Conservation (phyloP, 1,140 invertebrate genomes). For the Lethrus apterus region DNA sequence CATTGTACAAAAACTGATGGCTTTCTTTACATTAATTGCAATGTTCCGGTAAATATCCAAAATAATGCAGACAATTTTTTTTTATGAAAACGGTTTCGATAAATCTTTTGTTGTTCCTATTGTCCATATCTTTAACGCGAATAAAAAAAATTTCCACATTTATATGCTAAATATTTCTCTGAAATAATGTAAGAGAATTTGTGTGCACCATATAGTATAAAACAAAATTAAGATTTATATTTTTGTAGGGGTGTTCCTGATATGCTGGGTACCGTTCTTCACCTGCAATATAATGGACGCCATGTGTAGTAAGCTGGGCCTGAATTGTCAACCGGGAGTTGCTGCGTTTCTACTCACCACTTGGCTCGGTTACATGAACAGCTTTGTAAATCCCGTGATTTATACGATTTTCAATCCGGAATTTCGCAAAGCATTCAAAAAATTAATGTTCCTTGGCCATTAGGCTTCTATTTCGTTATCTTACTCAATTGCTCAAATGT, state of each 20-base stretch:
- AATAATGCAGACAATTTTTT: too few relatives aligned
- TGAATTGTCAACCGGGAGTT: slow-evolving; percentile 76
- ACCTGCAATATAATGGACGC: slow-evolving; percentile 95
- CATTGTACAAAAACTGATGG: too few relatives aligned
- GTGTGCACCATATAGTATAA: too few relatives aligned
- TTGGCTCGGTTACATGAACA: slow-evolving; percentile 99
- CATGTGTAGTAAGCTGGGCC: slow-evolving; percentile 77
- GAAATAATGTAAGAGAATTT: too few relatives aligned
- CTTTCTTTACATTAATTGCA: too few relatives aligned
- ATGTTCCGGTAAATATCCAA: too few relatives aligned
- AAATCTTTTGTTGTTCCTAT: too few relatives aligned
- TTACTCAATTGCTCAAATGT: slow-evolving; percentile 10
- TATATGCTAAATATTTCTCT: too few relatives aligned
- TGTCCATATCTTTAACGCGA: too few relatives aligned
- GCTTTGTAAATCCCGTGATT: slow-evolving; percentile 95
- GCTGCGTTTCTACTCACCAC: slow-evolving; percentile 90
- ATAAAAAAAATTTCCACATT: too few relatives aligned
- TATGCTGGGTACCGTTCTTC: slow-evolving; percentile 99
- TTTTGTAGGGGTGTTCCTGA: slow-evolving; percentile 74
- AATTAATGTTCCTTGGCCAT: slow-evolving; percentile 60
- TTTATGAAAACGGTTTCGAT: too few relatives aligned
- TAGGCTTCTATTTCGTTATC: background rate
- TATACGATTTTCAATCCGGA: slow-evolving; percentile 99
- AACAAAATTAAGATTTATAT: slow-evolving; percentile 16
- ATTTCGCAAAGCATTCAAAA: slow-evolving; percentile 97